Conservation (phyloP, 1,140 invertebrate species). For the Drosophila watanabei region DNA sequence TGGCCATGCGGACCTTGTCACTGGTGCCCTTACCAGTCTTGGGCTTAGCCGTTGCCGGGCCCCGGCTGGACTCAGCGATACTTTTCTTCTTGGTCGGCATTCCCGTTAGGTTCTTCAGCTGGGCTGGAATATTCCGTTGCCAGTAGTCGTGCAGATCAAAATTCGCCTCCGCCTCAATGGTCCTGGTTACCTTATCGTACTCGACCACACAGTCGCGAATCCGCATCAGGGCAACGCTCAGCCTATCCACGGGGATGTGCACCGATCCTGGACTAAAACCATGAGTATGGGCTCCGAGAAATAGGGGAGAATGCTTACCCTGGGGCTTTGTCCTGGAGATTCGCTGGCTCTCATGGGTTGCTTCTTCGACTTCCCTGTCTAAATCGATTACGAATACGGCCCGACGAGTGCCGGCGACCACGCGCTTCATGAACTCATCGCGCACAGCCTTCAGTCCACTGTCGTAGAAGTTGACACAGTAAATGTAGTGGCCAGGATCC, state of each 20-base stretch:
- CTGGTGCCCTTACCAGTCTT: slow-evolving; percentile 21
- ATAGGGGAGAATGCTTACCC: background rate
- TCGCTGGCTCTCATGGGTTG: slow-evolving; percentile 2
- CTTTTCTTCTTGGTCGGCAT: background rate
- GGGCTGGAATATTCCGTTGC: slow-evolving; percentile 46
- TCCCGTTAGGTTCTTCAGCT: slow-evolving; percentile 37
- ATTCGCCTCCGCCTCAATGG: slow-evolving; percentile 51
- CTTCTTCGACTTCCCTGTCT: slow-evolving; percentile 41
- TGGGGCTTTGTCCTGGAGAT: slow-evolving; percentile 10
- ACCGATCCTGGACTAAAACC: background rate
- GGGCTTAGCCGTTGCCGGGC: background rate
- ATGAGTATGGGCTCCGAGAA: background rate
- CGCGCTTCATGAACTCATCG: slow-evolving; percentile 58
- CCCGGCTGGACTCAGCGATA: background rate
- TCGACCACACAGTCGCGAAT: slow-evolving; percentile 43
- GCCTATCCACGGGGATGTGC: slow-evolving; percentile 18
- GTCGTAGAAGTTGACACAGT: slow-evolving; percentile 71
- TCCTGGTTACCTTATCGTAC: slow-evolving; percentile 33
- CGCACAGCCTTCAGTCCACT: slow-evolving; percentile 60
- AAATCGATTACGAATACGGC: slow-evolving; percentile 66
- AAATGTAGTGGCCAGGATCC: slow-evolving; percentile 26
- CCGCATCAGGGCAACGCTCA: slow-evolving; percentile 27
- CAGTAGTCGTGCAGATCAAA: slow-evolving; percentile 62
- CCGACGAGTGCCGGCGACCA: slow-evolving; percentile 45
- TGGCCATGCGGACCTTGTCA: slow-evolving; percentile 25